Base-by-base conservation (phyloP, 1,140 invertebrate species). In the Aporrectodea caliginosa region DNA sequence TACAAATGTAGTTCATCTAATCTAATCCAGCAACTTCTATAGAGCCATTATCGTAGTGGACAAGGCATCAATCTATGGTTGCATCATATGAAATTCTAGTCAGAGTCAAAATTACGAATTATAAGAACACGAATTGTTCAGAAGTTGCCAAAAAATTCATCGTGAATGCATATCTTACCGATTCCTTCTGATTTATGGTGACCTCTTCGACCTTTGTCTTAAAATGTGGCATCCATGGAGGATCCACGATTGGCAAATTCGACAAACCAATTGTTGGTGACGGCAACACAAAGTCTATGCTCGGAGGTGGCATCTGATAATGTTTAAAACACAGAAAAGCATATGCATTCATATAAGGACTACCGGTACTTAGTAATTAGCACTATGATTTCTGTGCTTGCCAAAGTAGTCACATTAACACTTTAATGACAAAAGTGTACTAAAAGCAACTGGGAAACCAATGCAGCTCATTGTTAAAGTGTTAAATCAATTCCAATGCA, bases 121-220 rank as follows among this genome's bases (percentile, higher is more conserved):
- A 43, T n/a, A 16, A 30, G 14, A n/a, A n/a, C n/a, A n/a, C n/a
- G n/a, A n/a, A n/a, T n/a, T n/a, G n/a, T n/a, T n/a, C n/a, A n/a
- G n/a, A n/a, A n/a, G n/a, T n/a, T n/a, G n/a, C n/a, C n/a, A n/a
- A n/a, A n/a, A n/a, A n/a, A n/a, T n/a, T n/a, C n/a, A n/a, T n/a
- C n/a, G n/a, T 71, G 16, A 71, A 71, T 30, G 32, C 32, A 43
- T 16, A 32, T 69, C 93, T 93, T 90, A 98, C 95, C 87, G 98
- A 94, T 89, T 96, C 92, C 86, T 99, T 97, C 88, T 99, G 96
- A 89, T 97, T 98, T n/a, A 99, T 92, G 0, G 97, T 97, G 78
- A 99, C 96, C 90, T 99, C 97, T 90, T 99, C 97, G 33, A 99
- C 96, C 90, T 99, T 99, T 14, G 95, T 95, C 88, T 98, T 98